phyloP scores from a whole-genome alignment of 2,888 invertebrate genomes.

The Mythimna impura region DNA sequence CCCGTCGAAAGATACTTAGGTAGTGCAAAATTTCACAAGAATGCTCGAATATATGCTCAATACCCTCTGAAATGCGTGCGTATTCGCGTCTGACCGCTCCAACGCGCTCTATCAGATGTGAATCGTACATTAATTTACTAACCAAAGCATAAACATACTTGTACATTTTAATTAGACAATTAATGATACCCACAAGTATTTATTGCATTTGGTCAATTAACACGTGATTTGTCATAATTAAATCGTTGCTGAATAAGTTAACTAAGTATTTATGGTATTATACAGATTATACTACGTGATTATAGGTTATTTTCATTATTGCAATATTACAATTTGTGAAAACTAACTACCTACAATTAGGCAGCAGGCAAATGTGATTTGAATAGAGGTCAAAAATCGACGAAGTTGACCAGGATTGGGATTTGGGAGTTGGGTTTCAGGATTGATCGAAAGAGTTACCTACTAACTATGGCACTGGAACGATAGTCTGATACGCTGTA shows the following conservation, averaged over 20 bases:
- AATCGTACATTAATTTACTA: not conserved
- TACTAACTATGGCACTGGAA: too few relatives aligned
- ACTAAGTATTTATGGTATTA: too few relatives aligned
- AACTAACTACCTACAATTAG: not conserved
- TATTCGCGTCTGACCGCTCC: not conserved
- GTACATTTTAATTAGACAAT: slow-evolving; percentile 7
- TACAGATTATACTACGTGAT: too few relatives aligned
- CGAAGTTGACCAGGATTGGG: too few relatives aligned
- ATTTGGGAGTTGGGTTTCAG: too few relatives aligned
- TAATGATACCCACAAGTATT: not conserved
- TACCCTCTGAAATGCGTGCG: not conserved
- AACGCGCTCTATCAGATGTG: not conserved
- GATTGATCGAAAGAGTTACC: too few relatives aligned
- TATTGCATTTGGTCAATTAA: slow-evolving; percentile 22
- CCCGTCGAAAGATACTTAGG: too few relatives aligned
- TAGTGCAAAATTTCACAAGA: not conserved
- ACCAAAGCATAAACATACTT: not conserved
- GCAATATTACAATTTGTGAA: not conserved
- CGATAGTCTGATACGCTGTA: too few relatives aligned
- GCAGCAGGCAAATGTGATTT: not conserved
- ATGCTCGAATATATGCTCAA: not conserved
- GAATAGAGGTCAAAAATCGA: not conserved
- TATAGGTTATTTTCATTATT: not conserved
- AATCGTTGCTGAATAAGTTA: not conserved
- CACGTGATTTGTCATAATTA: slow-evolving; percentile 10